Evolutionary conservation across 2,888 invertebrate species (phyloP).

Genomic region (Tetranychus piercei): DNA sequence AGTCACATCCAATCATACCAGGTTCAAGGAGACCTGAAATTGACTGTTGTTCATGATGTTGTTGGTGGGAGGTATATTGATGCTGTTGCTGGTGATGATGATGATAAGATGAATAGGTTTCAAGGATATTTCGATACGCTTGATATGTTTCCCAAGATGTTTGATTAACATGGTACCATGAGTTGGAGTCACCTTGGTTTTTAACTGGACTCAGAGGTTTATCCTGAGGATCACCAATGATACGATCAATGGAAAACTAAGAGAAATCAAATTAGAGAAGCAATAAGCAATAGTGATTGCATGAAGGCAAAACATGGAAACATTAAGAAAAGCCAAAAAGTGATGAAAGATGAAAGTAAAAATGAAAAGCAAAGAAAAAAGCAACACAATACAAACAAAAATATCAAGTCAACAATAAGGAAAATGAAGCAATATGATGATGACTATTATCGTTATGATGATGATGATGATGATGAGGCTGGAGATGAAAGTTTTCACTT

Average conservation of each 20-base stretch:
- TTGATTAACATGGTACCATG: not conserved
- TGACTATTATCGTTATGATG: not conserved
- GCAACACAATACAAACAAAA: no score
- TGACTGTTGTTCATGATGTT: not conserved
- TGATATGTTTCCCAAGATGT: not conserved
- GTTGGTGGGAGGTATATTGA: not conserved
- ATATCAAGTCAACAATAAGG: no score
- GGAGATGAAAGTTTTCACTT: not conserved
- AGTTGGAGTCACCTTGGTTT: not conserved
- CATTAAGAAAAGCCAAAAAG: not conserved
- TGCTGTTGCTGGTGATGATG: not conserved
- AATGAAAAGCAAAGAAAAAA: no score
- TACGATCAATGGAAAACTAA: constrained; percentile 8
- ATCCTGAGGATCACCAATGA: not conserved
- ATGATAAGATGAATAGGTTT: not conserved
- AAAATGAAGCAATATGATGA: no score
- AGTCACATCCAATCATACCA: not conserved
- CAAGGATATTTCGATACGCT: not conserved
- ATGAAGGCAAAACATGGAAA: not conserved
- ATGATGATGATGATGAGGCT: not conserved
- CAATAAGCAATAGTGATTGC: not conserved
- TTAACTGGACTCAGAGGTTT: not conserved
- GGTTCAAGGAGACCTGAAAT: not conserved
- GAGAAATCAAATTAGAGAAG: not conserved
- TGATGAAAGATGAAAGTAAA: no score